A percentile compares a stretch with the other conserved stretches of the same genome.
phyloP scores from a whole-genome alignment of 2,888 invertebrate genomes.

The Augiades crinisus region DNA sequence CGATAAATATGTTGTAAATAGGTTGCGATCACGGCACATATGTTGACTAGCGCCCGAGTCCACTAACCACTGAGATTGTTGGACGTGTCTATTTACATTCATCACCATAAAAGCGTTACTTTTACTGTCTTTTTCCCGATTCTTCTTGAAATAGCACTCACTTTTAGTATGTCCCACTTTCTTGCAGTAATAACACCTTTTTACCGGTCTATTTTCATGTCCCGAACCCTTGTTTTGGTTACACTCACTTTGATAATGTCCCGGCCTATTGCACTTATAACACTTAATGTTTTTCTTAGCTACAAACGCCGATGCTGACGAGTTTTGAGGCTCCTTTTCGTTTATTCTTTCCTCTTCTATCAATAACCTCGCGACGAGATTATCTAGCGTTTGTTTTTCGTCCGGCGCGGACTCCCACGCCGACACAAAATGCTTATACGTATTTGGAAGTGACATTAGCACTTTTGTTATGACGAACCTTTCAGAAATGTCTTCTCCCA shows the following conservation, averaged over 20 bases:
- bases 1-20: constrained; percentile 27
- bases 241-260: constrained; percentile 13
- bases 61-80: constrained; percentile 33
- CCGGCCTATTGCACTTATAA: constrained; percentile 3
- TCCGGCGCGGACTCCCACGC: constrained; percentile 40
- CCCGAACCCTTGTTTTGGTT: too few species aligned
- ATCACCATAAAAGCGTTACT: constrained; percentile 14
- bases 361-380: constrained; percentile 34
- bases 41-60: constrained; percentile 36
- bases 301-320: constrained; percentile 6
- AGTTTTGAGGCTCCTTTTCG: too few species aligned
- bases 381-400: constrained; percentile 32
- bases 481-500: constrained; percentile 38
- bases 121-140: constrained; percentile 26
- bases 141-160: neutral
- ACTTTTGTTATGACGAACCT: constrained; percentile 42
- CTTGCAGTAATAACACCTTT: constrained; percentile 14
- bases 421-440: constrained; percentile 45
- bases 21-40: constrained; percentile 32
- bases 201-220: neutral
- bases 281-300: constrained; percentile 12
- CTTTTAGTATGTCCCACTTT: constrained; percentile 17
- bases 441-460: constrained; percentile 41
- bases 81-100: neutral
- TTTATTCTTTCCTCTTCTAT: constrained; percentile 37